Percentiles rank a stretch among this genome's conserved stretches.
phyloP scores from a whole-genome alignment of 2,113 vertebrate species.

The Podarcis raffonei region DNA sequence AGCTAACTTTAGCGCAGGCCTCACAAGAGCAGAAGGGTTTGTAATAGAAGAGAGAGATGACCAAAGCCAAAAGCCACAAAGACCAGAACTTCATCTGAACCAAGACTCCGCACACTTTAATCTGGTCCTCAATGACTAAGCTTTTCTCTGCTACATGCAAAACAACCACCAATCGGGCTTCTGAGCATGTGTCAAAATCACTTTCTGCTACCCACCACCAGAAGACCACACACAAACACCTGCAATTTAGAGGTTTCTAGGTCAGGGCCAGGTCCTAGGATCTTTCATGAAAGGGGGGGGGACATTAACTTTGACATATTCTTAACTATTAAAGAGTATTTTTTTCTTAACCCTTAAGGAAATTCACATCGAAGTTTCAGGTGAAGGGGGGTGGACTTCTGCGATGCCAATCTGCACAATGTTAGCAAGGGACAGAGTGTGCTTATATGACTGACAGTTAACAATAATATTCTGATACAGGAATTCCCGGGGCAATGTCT shows the following conservation, averaged over 20 bases:
- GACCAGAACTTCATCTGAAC: neutral
- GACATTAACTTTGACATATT: too few relatives aligned
- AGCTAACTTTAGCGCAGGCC: neutral
- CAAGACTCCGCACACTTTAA: neutral
- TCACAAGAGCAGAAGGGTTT: constrained; percentile 4
- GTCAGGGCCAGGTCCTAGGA: neutral
- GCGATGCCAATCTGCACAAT: neutral
- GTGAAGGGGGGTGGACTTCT: neutral
- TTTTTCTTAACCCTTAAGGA: neutral
- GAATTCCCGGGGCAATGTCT: neutral
- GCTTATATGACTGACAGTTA: neutral
- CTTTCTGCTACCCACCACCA: neutral
- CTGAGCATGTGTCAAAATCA: neutral
- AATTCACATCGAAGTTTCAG: neutral
- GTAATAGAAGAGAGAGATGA: neutral
- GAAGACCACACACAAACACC: neutral
- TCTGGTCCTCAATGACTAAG: neutral
- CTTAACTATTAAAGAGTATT: neutral
- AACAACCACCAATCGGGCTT: neutral
- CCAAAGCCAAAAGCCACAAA: neutral
- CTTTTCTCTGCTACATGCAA: neutral
- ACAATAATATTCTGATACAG: neutral
- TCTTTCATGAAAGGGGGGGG: neutral
- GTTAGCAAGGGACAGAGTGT: neutral
- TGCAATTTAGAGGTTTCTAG: neutral